These are phyloP conservation scores for Drosophila eugracilis DNA, from an alignment of 1,140 invertebrate genomes.

Conservation along the genomic window DNA sequence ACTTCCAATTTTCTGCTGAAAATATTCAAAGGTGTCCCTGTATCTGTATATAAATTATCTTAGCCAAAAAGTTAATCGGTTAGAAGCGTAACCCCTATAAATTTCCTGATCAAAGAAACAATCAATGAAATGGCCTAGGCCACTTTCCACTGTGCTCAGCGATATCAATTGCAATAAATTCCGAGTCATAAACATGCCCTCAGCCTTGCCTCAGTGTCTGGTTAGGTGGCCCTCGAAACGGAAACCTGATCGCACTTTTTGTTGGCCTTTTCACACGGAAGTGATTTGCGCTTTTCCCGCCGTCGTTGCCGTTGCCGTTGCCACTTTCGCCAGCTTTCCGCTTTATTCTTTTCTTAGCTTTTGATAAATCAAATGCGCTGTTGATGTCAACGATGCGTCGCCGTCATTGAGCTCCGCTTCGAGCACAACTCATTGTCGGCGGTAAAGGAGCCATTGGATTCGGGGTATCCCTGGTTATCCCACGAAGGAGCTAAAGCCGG, in stretches of 20 bases:
- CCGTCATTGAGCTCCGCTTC: conserved; percentile 58
- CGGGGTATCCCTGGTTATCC: conserved; percentile 8
- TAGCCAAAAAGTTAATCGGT: too few species aligned
- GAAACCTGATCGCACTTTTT: conserved; percentile 46
- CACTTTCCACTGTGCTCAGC: background rate
- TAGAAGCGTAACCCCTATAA: too few species aligned
- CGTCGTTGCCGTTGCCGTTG: conserved; percentile 48
- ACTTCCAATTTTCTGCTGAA: too few species aligned
- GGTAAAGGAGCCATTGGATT: conserved; percentile 22
- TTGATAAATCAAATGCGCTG: conserved; percentile 69
- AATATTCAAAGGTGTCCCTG: too few species aligned
- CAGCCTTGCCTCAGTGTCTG: conserved; percentile 27
- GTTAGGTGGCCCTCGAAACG: conserved; percentile 41
- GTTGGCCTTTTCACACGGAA: conserved; percentile 60
- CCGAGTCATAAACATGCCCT: conserved; percentile 54
- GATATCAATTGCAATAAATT: conserved; percentile 52
- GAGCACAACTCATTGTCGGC: conserved; percentile 70
- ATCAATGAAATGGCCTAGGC: background rate
- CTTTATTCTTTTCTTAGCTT: conserved; percentile 57
- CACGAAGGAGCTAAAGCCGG: too few species aligned
- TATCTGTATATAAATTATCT: too few species aligned
- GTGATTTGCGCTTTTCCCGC: conserved; percentile 73
- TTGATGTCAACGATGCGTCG: conserved; percentile 49
- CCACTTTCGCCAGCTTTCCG: conserved; percentile 62
- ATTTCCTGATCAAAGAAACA: background rate